A percentile compares a stretch with the other conserved stretches of the same genome.
These are phyloP conservation scores for Rhabdomys pumilio DNA, from an alignment of 2,797 vertebrate genomes.

Conservation along the genomic window DNA sequence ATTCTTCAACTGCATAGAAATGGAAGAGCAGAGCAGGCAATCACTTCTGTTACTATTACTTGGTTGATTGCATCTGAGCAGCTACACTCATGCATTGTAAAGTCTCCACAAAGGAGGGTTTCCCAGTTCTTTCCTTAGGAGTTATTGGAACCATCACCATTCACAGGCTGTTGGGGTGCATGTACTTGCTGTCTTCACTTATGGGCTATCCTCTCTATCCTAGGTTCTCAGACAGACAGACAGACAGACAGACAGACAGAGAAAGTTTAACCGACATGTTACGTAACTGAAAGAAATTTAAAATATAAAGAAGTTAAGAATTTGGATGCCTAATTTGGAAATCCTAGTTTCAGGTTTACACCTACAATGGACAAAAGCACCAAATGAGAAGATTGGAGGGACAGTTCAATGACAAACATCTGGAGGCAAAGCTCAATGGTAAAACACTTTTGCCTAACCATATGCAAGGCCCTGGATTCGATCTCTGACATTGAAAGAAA, in stretches of 20 bases:
- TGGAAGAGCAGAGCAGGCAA: background rate
- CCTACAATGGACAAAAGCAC: background rate
- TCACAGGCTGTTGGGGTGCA: background rate
- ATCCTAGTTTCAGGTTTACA: background rate
- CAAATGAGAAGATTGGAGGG: background rate
- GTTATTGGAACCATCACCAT: background rate
- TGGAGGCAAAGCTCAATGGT: background rate
- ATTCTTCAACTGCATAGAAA: background rate
- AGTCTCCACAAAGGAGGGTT: background rate
- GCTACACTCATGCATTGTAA: too few relatives aligned
- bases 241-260: background rate
- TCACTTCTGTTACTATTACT: background rate
- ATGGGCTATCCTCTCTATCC: too few relatives aligned
- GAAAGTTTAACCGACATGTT: background rate
- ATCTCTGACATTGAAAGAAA: background rate
- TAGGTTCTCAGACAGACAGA: background rate
- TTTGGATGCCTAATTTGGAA: conserved; percentile 9
- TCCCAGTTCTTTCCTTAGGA: background rate
- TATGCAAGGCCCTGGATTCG: background rate
- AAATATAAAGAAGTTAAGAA: conserved; percentile 22
- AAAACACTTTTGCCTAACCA: background rate
- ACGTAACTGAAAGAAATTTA: background rate
- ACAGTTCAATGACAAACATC: background rate
- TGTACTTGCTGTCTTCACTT: background rate
- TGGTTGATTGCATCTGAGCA: background rate